A percentile compares a stretch with the other conserved stretches of the same genome.
These are phyloP conservation scores for Drosophila punjabiensis DNA, from an alignment of 1,140 invertebrate species.

Conservation along the genomic window DNA sequence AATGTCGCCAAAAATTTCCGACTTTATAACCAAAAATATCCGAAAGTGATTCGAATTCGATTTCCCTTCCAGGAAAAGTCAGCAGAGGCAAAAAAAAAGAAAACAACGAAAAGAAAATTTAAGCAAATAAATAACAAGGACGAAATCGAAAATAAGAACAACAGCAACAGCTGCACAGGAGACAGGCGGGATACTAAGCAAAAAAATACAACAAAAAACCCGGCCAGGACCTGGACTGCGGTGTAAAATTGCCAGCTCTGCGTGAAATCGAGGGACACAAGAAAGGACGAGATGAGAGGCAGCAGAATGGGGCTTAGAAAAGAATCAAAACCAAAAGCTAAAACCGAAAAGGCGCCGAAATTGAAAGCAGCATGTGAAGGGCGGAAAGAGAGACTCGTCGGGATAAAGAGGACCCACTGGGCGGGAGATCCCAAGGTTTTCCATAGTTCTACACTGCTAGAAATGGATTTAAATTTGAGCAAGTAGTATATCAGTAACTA, in stretches of 20 bases:
- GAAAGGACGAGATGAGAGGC: not conserved
- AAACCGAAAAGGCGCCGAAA: slow-evolving; percentile 75
- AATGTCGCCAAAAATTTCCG: slow-evolving; percentile 84
- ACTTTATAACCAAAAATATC: slow-evolving; percentile 84
- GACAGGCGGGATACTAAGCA: not conserved
- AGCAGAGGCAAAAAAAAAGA: slow-evolving; percentile 9
- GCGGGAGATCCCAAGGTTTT: slow-evolving; percentile 29
- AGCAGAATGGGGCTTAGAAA: slow-evolving; percentile 58
- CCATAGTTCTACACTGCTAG: slow-evolving; percentile 7
- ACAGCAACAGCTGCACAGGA: slow-evolving; percentile 43
- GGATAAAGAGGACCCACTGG: slow-evolving; percentile 17
- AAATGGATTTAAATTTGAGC: not conserved
- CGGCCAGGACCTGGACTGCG: slow-evolving; percentile 34
- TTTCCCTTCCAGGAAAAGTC: slow-evolving; percentile 65
- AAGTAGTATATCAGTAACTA: not conserved
- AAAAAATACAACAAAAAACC: not conserved
- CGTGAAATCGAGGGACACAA: slow-evolving; percentile 77
- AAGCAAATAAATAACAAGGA: slow-evolving; percentile 76
- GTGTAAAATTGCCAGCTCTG: slow-evolving; percentile 79
- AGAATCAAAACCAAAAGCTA: slow-evolving; percentile 78
- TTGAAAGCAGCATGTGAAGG: slow-evolving; percentile 73
- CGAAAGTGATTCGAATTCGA: slow-evolving; percentile 85
- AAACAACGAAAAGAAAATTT: slow-evolving; percentile 29
- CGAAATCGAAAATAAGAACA: slow-evolving; percentile 67
- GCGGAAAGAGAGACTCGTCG: slow-evolving; percentile 9